Conservation (phyloP, 2,797 vertebrate species). For the Orestias chungarensis region DNA sequence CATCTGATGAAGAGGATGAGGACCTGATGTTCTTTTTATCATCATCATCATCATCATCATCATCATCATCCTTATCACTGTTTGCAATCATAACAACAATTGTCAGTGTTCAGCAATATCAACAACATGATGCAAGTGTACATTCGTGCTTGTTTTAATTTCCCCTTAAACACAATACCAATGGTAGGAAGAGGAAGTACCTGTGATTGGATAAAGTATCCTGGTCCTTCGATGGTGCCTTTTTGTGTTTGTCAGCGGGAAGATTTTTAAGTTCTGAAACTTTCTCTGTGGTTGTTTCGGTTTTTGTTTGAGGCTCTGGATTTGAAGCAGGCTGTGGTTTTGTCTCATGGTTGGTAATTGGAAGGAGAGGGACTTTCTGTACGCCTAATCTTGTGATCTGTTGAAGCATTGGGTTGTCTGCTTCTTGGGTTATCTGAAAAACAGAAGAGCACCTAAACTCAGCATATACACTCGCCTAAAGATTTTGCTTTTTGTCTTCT, state of each 20-base stretch:
- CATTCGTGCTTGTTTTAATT: no score
- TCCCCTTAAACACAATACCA: no score
- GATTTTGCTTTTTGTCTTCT: background rate
- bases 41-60: conserved; percentile 17
- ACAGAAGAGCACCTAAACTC: background rate
- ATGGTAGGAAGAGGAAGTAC: conserved; percentile 26
- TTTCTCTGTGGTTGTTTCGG: background rate
- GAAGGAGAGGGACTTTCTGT: background rate
- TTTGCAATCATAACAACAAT: conserved; percentile 15
- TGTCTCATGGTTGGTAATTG: conserved; percentile 11
- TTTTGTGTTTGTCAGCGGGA: background rate
- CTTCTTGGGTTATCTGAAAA: conserved; percentile 77
- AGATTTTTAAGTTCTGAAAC: background rate
- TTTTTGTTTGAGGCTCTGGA: conserved; percentile 6
- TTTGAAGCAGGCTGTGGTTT: conserved; percentile 1
- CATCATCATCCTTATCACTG: conserved; percentile 39
- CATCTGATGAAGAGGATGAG: conserved; percentile 21
- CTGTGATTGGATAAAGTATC: conserved; percentile 19
- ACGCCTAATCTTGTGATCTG: conserved; percentile 64
- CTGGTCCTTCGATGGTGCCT: background rate
- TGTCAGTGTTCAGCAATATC: background rate
- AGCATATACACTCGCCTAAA: background rate
- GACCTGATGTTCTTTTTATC: conserved; percentile 34
- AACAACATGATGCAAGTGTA: background rate
- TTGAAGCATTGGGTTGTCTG: conserved; percentile 72